Conservation (phyloP, 2,888 invertebrate genomes). For the Osmoderma eremita region DNA sequence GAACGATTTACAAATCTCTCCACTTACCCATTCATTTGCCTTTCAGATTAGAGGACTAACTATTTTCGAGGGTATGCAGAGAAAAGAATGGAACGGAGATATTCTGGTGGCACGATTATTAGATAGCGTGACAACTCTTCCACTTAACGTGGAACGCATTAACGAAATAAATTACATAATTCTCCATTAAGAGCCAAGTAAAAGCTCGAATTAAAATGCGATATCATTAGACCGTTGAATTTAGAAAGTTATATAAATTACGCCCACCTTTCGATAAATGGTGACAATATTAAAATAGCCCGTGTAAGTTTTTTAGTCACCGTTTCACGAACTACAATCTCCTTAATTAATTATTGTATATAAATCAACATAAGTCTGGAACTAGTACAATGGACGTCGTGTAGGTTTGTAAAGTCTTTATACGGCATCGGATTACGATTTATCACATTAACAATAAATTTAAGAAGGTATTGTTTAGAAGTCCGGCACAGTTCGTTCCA, state of each 20-base stretch:
- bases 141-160: conserved; percentile 33
- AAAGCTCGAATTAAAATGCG: conserved; percentile 30
- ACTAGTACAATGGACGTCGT: conserved; percentile 9
- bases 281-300: conserved; percentile 33
- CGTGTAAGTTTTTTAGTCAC: conserved; percentile 21
- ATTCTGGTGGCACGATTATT: conserved; percentile 17
- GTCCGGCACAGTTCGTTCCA: background rate
- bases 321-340: conserved; percentile 5
- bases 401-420: background rate
- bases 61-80: background rate
- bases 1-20: conserved; percentile 26
- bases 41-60: conserved; percentile 16
- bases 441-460: conserved; percentile 31
- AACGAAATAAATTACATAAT: conserved; percentile 31
- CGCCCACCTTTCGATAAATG: conserved; percentile 17
- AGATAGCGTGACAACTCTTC: conserved; percentile 19
- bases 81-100: background rate
- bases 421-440: conserved; percentile 15
- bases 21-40: conserved; percentile 24
- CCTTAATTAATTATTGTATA: conserved; percentile 28
- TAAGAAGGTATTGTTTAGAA: conserved; percentile 30
- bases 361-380: conserved; percentile 27
- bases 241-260: conserved; percentile 37
- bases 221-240: conserved; percentile 27
- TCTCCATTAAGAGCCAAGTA: conserved; percentile 17